Evolutionary conservation across 92 coral and sea anemone genomes (phyloP).

Genomic region (Siderastrea siderea): DNA sequence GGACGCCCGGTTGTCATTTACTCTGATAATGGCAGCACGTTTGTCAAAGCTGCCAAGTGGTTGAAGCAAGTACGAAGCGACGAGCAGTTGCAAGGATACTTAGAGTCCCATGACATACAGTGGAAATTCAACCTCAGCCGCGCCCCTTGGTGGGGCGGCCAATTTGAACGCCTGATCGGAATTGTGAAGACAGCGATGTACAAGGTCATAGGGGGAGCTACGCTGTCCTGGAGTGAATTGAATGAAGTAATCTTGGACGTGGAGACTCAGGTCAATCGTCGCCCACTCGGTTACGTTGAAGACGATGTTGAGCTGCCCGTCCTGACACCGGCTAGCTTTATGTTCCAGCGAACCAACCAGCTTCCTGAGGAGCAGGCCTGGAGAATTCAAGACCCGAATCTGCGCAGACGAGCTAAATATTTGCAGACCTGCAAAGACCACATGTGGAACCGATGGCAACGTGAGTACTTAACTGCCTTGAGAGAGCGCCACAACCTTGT

Average conservation of each 20-base stretch:
- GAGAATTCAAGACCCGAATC: constrained; percentile 26
- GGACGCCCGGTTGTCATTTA: constrained; percentile 71
- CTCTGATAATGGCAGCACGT: constrained; percentile 67
- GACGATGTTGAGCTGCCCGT: constrained; percentile 62
- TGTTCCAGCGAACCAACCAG: constrained; percentile 47
- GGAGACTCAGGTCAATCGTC: constrained; percentile 62
- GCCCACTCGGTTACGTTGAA: constrained; percentile 65
- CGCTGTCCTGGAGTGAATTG: constrained; percentile 59
- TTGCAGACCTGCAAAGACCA: constrained; percentile 54
- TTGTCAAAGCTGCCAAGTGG: constrained; percentile 63
- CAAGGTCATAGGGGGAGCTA: constrained; percentile 59
- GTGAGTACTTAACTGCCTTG: constrained; percentile 43
- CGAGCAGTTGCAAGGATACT: constrained; percentile 60
- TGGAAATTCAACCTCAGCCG: constrained; percentile 68
- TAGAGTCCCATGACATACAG: constrained; percentile 37
- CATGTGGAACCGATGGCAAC: constrained; percentile 60
- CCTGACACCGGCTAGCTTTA: constrained; percentile 57
- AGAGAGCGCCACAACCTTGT: constrained; percentile 63
- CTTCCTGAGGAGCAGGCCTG: constrained; percentile 52
- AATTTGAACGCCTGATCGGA: constrained; percentile 65
- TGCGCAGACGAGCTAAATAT: constrained; percentile 51
- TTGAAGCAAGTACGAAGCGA: constrained; percentile 35
- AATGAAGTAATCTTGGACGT: constrained; percentile 63
- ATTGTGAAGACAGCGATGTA: constrained; percentile 46
- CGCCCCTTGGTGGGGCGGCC: constrained; percentile 75